phyloP scores from a whole-genome alignment of 2,797 vertebrate genomes.

The Coendou prehensilis region DNA sequence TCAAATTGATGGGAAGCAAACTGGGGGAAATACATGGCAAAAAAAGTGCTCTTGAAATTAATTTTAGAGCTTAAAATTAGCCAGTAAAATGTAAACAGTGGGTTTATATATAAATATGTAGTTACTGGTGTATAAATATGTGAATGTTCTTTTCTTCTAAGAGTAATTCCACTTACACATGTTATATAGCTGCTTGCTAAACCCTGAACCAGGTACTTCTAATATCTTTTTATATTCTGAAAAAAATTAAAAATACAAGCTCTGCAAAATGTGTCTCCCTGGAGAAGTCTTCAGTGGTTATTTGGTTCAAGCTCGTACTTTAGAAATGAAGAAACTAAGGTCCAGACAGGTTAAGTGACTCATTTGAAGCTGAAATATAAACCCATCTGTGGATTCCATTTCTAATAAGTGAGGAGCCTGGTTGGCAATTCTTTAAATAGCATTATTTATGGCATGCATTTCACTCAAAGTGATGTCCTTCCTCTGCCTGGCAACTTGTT shows the following conservation, averaged over 20 bases:
- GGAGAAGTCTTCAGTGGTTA: background rate
- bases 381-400: slow-evolving; percentile 58
- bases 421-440: slow-evolving; percentile 64
- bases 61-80: slow-evolving; percentile 32
- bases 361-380: slow-evolving; percentile 60
- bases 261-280: background rate
- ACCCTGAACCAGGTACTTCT: background rate
- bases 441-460: slow-evolving; percentile 60
- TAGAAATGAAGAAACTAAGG: slow-evolving; percentile 40
- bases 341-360: slow-evolving; percentile 24
- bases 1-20: background rate
- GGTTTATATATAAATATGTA: background rate
- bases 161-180: background rate
- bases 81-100: slow-evolving; percentile 13
- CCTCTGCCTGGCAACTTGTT: slow-evolving; percentile 60
- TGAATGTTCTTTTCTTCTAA: background rate
- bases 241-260: slow-evolving; percentile 29
- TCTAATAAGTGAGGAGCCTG: slow-evolving; percentile 53
- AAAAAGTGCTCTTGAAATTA: background rate
- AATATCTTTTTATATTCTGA: background rate
- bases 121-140: background rate
- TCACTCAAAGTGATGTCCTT: slow-evolving; percentile 41
- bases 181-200: background rate
- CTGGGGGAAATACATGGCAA: background rate
- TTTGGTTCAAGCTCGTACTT: background rate